A percentile compares a stretch with the other conserved stretches of the same genome.
phyloP scores from a whole-genome alignment of 2,113 vertebrate species.

The Oxyruncus cristatus region DNA sequence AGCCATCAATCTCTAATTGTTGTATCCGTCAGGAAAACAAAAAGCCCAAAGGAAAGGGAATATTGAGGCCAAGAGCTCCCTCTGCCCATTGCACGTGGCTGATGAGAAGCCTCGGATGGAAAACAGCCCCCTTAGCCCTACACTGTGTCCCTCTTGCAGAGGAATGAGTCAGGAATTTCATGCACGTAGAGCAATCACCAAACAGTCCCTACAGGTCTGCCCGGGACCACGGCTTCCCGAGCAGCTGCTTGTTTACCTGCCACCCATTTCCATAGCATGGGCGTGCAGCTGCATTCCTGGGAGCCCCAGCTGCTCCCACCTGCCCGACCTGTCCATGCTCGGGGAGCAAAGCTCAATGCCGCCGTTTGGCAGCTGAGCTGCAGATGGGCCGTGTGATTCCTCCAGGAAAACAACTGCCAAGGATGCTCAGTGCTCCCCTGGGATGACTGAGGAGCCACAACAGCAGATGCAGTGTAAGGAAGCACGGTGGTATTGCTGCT shows the following conservation, averaged over 20 bases:
- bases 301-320: background rate
- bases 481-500: rapidly evolving
- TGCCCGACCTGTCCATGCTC: background rate
- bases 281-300: background rate
- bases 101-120: background rate
- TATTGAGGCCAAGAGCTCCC: background rate
- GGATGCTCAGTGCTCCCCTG: background rate
- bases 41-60: background rate
- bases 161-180: background rate
- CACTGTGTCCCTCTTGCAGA: background rate
- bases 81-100: background rate
- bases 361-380: background rate
- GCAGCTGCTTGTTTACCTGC: constrained; percentile 36
- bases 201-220: constrained; percentile 34
- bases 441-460: background rate
- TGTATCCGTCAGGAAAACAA: background rate
- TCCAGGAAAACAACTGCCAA: rapidly evolving
- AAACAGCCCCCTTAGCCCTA: background rate
- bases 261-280: constrained; percentile 16
- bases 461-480: background rate
- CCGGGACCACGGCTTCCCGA: background rate
- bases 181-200: background rate
- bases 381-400: background rate
- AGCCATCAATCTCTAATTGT: background rate
- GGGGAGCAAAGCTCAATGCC: background rate